phyloP scores from a whole-genome alignment of 2,797 vertebrate species.

The Sebastes miniatus region DNA sequence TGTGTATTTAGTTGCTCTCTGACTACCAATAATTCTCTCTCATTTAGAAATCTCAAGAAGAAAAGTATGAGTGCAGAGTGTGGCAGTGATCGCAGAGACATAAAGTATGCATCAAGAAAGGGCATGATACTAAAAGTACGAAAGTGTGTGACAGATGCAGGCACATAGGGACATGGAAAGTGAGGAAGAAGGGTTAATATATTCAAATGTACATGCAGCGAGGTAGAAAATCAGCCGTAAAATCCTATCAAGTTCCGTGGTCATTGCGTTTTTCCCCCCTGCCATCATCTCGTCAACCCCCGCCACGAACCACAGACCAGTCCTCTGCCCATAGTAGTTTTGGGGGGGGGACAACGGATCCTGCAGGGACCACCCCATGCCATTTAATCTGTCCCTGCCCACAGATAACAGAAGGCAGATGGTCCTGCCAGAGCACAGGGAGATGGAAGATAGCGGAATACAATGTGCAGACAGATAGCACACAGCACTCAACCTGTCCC shows the following conservation, averaged over 20 bases:
- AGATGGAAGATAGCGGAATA: slow-evolving; percentile 63
- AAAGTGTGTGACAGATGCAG: slow-evolving; percentile 23
- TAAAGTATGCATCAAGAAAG: slow-evolving; percentile 1
- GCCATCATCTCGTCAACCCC: slow-evolving; percentile 37
- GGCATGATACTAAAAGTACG: not conserved
- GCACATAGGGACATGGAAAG: slow-evolving; percentile 19
- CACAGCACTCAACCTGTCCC: slow-evolving; percentile 55
- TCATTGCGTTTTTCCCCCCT: slow-evolving; percentile 23
- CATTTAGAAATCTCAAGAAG: too few relatives aligned
- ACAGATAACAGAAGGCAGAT: slow-evolving; percentile 79
- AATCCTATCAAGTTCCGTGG: slow-evolving; percentile 60
- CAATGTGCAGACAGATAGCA: slow-evolving; percentile 55
- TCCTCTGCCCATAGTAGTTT: slow-evolving; percentile 43
- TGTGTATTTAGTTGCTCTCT: not conserved
- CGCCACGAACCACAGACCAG: slow-evolving; percentile 46
- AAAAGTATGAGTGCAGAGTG: slow-evolving; percentile 10
- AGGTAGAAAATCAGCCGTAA: slow-evolving; percentile 58
- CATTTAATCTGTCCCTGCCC: slow-evolving; percentile 79
- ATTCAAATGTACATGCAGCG: slow-evolving; percentile 30
- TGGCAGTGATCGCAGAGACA: not conserved
- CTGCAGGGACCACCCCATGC: slow-evolving; percentile 72
- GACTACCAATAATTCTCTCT: not conserved
- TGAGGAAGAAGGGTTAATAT: slow-evolving; percentile 21
- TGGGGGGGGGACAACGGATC: slow-evolving; percentile 53
- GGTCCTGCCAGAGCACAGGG: slow-evolving; percentile 62